phyloP scores from a whole-genome alignment of 37 sponge, comb jelly and placozoan species.

The Hormiphora californensis region DNA sequence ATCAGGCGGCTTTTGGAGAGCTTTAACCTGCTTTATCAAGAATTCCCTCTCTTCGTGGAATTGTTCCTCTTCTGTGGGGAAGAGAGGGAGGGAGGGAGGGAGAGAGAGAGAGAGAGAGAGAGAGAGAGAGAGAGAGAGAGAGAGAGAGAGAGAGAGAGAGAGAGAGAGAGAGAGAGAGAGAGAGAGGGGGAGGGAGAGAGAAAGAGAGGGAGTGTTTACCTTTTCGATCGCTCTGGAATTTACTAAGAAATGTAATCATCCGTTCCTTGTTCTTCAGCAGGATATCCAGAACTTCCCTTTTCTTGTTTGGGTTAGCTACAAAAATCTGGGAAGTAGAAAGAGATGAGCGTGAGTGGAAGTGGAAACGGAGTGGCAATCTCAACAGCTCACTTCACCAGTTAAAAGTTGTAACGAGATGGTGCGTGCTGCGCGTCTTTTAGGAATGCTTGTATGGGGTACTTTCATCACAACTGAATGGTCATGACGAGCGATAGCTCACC shows the following conservation, averaged over 20 bases:
- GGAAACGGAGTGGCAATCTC: no score
- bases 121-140: neutral
- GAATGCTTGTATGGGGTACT: neutral
- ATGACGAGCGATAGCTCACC: conserved; percentile 59
- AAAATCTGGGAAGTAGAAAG: conserved; percentile 68
- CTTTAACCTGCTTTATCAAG: conserved; percentile 87
- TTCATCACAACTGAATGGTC: neutral
- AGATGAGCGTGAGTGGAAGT: neutral
- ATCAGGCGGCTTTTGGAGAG: conserved; percentile 64
- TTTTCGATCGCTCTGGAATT: conserved; percentile 93
- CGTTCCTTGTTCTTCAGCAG: conserved; percentile 87
- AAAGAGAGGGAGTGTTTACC: conserved; percentile 56
- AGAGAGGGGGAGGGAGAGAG: neutral
- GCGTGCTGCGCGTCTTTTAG: neutral
- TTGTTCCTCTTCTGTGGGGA: conserved; percentile 88
- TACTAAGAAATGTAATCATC: conserved; percentile 84
- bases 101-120: neutral
- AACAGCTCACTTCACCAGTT: no score
- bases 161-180: neutral
- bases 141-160: neutral
- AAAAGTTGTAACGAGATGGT: no score
- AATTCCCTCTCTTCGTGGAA: conserved; percentile 96
- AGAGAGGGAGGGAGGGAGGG: neutral
- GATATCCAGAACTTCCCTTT: conserved; percentile 85
- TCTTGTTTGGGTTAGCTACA: conserved; percentile 98